Conservation (phyloP, 1,140 invertebrate genomes). For the Eupeodes corollae region DNA sequence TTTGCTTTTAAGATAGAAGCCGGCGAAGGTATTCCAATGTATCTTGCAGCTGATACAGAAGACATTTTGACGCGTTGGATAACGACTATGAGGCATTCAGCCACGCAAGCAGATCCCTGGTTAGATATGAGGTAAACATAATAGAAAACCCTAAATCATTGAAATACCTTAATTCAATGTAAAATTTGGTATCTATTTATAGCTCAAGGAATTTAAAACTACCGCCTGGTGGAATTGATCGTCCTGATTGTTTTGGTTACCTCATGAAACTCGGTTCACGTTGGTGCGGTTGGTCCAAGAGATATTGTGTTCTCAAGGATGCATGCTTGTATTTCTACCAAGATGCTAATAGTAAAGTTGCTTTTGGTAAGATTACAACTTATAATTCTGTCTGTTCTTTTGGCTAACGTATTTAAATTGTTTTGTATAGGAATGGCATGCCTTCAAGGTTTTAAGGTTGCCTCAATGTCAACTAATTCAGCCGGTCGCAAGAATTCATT, state of each 20-base stretch:
- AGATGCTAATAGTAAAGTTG: slow-evolving; percentile 70
- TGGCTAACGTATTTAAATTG: slow-evolving; percentile 11
- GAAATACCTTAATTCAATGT: no score
- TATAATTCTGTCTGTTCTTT: no score
- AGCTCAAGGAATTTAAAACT: slow-evolving; percentile 54
- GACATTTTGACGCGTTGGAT: slow-evolving; percentile 65
- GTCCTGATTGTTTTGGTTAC: slow-evolving; percentile 85
- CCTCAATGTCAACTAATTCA: slow-evolving; percentile 56
- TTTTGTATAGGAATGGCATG: slow-evolving; percentile 75
- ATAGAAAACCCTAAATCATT: no score
- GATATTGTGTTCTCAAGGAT: slow-evolving; percentile 92
- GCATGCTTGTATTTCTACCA: slow-evolving; percentile 91
- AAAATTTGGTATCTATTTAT: slow-evolving; percentile 2
- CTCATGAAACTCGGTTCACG: slow-evolving; percentile 68
- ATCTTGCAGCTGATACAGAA: slow-evolving; percentile 69
- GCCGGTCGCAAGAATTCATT: slow-evolving; percentile 80
- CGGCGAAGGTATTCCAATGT: slow-evolving; percentile 61
- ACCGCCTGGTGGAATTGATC: slow-evolving; percentile 56
- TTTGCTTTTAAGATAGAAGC: slow-evolving; percentile 64
- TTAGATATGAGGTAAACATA: slow-evolving; percentile 51
- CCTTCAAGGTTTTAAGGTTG: slow-evolving; percentile 87
- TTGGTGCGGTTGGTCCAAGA: slow-evolving; percentile 76
- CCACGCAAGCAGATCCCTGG: slow-evolving; percentile 60
- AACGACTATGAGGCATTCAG: slow-evolving; percentile 56
- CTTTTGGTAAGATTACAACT: slow-evolving; percentile 54